These are phyloP conservation scores for Trematomus loennbergii DNA, from an alignment of 2,113 vertebrate species.

Conservation along the genomic window DNA sequence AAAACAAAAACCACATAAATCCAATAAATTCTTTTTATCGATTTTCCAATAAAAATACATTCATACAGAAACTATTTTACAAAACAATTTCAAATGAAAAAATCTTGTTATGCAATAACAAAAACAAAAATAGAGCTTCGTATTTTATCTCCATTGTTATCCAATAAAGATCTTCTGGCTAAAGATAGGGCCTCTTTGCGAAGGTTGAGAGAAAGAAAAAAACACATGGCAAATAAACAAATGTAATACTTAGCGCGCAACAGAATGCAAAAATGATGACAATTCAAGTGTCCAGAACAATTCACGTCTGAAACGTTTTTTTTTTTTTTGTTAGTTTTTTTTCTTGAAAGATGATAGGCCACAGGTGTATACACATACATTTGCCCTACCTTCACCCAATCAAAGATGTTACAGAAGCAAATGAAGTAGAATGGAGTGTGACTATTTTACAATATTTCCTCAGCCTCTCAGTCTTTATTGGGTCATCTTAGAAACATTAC, in stretches of 20 bases:
- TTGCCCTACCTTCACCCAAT: conserved; percentile 32
- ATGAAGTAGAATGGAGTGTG: conserved; percentile 49
- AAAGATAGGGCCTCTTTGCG: conserved; percentile 63
- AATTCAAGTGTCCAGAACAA: conserved; percentile 70
- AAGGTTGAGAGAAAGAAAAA: conserved; percentile 47
- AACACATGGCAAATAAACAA: conserved; percentile 65
- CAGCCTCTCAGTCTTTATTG: conserved; percentile 50
- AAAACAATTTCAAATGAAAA: conserved; percentile 99
- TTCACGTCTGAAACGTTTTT: conserved; percentile 55
- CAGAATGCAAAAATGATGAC: conserved; percentile 55
- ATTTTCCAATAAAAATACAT: conserved; percentile 99
- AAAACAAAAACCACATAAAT: conserved; percentile 71
- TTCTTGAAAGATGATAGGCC: conserved; percentile 67
- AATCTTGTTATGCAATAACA: conserved; percentile 92
- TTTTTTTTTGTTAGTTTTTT: conserved; percentile 7
- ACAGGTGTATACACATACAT: conserved; percentile 57
- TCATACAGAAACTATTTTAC: conserved; percentile 99
- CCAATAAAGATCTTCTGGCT: conserved; percentile 83
- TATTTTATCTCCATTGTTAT: conserved; percentile 77
- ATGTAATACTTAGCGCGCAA: conserved; percentile 58
- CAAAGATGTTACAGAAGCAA: conserved; percentile 50
- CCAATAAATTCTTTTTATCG: conserved; percentile 92
- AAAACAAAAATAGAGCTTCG: conserved; percentile 90
- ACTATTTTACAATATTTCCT: conserved; percentile 64
- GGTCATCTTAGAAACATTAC: conserved; percentile 60